Conservation (phyloP, 2,797 vertebrate species). For the Argya squamiceps region DNA sequence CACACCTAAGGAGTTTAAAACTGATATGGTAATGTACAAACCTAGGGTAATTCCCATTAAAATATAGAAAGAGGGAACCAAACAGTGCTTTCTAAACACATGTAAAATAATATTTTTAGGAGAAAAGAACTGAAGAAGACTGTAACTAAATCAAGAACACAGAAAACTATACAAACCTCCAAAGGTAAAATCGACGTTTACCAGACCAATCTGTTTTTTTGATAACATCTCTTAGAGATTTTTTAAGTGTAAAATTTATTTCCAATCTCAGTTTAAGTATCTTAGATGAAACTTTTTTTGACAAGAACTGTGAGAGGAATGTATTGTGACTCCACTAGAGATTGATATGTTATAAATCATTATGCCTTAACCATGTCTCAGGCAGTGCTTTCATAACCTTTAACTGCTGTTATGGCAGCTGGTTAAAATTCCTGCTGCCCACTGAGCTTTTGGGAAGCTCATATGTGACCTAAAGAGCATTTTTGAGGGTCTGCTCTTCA, state of each 20-base stretch:
- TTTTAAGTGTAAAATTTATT: background rate
- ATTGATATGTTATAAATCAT: constrained; percentile 4
- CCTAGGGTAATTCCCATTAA: background rate
- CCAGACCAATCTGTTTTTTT: background rate
- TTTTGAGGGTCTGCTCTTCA: background rate
- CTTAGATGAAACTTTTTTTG: background rate
- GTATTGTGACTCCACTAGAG: background rate
- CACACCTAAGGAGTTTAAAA: background rate
- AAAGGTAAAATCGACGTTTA: constrained; percentile 2
- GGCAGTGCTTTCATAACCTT: background rate
- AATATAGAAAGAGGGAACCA: background rate
- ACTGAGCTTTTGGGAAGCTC: background rate
- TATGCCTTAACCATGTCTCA: background rate
- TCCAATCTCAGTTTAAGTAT: background rate
- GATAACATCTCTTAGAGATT: background rate
- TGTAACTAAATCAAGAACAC: background rate
- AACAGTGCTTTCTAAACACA: background rate
- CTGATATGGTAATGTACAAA: background rate
- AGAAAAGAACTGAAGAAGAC: background rate
- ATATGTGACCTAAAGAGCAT: background rate
- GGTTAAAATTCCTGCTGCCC: constrained; percentile 13
- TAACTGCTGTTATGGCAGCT: background rate
- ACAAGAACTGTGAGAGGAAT: background rate
- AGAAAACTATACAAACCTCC: background rate
- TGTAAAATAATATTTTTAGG: background rate